Conservation (phyloP, 2,113 vertebrate species). For the Mustela nigripes region DNA sequence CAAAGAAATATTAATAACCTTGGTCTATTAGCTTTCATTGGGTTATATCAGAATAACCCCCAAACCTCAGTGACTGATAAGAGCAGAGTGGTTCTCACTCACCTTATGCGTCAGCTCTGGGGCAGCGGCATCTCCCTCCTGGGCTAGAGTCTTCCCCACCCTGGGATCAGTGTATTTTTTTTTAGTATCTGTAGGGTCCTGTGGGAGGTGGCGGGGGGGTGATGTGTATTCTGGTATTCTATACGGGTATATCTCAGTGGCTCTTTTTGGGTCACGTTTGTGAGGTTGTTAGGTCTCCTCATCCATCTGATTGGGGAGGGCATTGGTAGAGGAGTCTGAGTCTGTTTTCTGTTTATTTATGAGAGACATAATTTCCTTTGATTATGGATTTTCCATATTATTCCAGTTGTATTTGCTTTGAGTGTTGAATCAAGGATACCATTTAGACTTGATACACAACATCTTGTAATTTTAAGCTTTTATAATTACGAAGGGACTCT, state of each 20-base stretch:
- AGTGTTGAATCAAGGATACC: background rate
- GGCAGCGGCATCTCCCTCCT: background rate
- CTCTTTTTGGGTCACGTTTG: background rate
- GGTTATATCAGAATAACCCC: background rate
- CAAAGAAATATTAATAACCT: background rate
- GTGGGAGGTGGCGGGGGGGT: background rate
- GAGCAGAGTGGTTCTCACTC: no score
- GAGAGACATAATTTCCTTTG: background rate
- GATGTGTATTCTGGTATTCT: background rate
- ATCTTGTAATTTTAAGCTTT: background rate
- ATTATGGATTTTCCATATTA: background rate
- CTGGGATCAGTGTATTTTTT: background rate
- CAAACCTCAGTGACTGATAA: background rate
- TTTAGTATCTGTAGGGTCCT: background rate
- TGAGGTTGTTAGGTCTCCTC: background rate
- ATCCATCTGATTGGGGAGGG: background rate
- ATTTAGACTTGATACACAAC: background rate
- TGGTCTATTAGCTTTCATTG: background rate
- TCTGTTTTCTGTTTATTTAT: background rate
- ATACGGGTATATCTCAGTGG: background rate
- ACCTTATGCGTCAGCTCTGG: background rate
- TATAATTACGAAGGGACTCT: background rate
- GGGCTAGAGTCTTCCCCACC: background rate
- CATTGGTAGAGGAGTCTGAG: background rate
- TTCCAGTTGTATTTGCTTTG: background rate